Percentiles rank a stretch among this genome's conserved stretches.
phyloP scores from a whole-genome alignment of 2,113 vertebrate genomes.

The Pitta sordida region DNA sequence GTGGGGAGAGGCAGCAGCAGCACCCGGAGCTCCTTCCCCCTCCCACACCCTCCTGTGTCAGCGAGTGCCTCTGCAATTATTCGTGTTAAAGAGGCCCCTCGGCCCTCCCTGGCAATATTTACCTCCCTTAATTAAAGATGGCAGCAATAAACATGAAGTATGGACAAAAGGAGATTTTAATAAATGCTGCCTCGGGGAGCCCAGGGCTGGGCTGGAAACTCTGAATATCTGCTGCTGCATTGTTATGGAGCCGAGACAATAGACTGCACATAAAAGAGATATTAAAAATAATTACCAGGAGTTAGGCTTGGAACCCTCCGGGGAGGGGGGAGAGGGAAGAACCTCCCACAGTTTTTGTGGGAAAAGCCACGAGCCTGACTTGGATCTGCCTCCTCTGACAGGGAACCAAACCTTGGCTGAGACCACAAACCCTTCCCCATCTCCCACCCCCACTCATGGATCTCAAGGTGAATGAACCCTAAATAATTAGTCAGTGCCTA shows the following conservation, averaged over 20 bases:
- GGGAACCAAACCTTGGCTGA: fast-evolving
- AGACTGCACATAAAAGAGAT: not conserved
- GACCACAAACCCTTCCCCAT: fast-evolving
- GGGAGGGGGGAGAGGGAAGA: fast-evolving
- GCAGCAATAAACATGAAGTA: conserved; percentile 44
- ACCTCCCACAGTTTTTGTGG: not conserved
- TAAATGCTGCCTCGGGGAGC: not conserved
- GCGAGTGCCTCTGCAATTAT: not conserved
- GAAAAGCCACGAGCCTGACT: not conserved
- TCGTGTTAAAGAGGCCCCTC: conserved; percentile 10
- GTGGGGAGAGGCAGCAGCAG: not conserved
- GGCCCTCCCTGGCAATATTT: not conserved
- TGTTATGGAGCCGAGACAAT: not conserved
- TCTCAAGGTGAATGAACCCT: not conserved
- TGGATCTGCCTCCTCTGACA: fast-evolving
- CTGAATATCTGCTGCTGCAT: not conserved
- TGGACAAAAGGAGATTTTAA: not conserved
- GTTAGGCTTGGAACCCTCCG: fast-evolving
- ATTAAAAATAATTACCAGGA: conserved; percentile 4
- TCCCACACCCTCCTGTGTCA: not conserved
- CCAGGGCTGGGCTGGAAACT: not conserved
- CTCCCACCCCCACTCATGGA: fast-evolving
- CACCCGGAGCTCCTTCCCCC: not conserved
- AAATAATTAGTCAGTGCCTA: not conserved
- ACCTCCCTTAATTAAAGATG: conserved; percentile 62